Evolutionary conservation across 1,140 invertebrate genomes (phyloP).

Genomic region (Drosophila subobscura): DNA sequence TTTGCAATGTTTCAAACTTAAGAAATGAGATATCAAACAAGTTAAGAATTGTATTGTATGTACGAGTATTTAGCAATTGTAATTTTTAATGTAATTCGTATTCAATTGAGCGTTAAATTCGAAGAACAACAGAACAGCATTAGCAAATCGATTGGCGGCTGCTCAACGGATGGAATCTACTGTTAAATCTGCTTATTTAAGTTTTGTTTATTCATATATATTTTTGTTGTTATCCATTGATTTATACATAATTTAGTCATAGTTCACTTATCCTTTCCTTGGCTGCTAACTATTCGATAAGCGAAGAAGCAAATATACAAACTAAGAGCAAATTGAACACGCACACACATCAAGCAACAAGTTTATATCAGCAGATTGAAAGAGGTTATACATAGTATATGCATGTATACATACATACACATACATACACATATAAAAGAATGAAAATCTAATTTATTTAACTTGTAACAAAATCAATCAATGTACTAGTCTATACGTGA

Average conservation of each 20-base stretch:
- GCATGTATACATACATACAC: constrained; percentile 16
- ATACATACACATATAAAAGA: constrained; percentile 47
- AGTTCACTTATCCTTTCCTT: constrained; percentile 45
- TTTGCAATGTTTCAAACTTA: constrained; percentile 46
- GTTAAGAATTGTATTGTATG: constrained; percentile 71
- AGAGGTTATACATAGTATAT: no score
- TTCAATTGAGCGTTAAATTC: constrained; percentile 62
- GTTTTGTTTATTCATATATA: constrained; percentile 69
- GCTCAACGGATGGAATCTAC: constrained; percentile 40
- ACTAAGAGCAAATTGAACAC: constrained; percentile 71
- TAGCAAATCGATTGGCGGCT: constrained; percentile 43
- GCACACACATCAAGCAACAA: constrained; percentile 54
- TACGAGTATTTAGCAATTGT: constrained; percentile 72
- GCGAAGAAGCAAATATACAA: constrained; percentile 31
- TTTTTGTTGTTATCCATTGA: constrained; percentile 71
- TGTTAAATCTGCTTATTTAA: constrained; percentile 71
- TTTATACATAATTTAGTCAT: constrained; percentile 75
- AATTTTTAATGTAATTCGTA: constrained; percentile 68
- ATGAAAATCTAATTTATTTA: constrained; percentile 64
- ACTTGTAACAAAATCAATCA: constrained; percentile 46
- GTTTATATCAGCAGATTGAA: constrained; percentile 48
- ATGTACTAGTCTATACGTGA: constrained; percentile 62
- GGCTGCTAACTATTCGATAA: constrained; percentile 50
- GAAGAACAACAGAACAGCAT: constrained; percentile 19
- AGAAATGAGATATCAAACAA: constrained; percentile 37